Percentiles rank a stretch among this genome's conserved stretches.
These are phyloP conservation scores for Abrostola tripartita DNA, from an alignment of 2,888 invertebrate species.

Conservation along the genomic window DNA sequence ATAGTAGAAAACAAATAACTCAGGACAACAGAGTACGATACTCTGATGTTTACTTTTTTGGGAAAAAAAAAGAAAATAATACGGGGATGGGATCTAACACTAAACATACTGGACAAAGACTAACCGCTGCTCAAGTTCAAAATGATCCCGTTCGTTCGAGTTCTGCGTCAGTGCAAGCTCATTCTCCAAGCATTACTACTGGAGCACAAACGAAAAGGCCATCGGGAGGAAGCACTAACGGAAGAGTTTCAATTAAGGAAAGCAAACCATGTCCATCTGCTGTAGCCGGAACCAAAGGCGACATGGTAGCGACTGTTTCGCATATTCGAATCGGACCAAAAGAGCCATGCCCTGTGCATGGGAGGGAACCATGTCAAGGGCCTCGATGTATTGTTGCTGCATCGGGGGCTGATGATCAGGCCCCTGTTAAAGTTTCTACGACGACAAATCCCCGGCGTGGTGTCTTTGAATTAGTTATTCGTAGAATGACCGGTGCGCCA, in stretches of 20 bases:
- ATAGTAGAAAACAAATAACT: conserved; percentile 28
- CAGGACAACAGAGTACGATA: conserved; percentile 48
- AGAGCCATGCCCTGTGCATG: conserved; percentile 74
- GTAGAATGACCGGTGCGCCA: conserved; percentile 78
- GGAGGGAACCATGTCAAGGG: conserved; percentile 74
- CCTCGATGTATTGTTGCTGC: conserved; percentile 73
- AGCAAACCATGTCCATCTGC: conserved; percentile 65
- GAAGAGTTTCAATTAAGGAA: conserved; percentile 73
- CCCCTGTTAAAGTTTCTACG: conserved; percentile 75
- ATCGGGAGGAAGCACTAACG: conserved; percentile 59
- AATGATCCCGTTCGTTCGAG: conserved; percentile 28
- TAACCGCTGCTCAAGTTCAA: conserved; percentile 32
- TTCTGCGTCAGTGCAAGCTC: conserved; percentile 47
- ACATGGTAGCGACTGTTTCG: conserved; percentile 76
- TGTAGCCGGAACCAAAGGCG: conserved; percentile 60
- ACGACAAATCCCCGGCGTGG: conserved; percentile 79
- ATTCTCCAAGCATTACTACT: conserved; percentile 40
- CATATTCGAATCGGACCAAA: conserved; percentile 78
- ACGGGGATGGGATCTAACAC: conserved; percentile 73
- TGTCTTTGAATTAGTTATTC: conserved; percentile 82
- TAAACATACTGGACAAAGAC: neutral
- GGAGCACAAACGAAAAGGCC: conserved; percentile 63
- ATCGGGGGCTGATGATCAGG: conserved; percentile 65
- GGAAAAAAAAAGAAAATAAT: conserved; percentile 59
- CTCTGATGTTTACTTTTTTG: conserved; percentile 76